Evolutionary conservation across 2,888 invertebrate genomes (phyloP).

Genomic region (Osedax frankpressi): DNA sequence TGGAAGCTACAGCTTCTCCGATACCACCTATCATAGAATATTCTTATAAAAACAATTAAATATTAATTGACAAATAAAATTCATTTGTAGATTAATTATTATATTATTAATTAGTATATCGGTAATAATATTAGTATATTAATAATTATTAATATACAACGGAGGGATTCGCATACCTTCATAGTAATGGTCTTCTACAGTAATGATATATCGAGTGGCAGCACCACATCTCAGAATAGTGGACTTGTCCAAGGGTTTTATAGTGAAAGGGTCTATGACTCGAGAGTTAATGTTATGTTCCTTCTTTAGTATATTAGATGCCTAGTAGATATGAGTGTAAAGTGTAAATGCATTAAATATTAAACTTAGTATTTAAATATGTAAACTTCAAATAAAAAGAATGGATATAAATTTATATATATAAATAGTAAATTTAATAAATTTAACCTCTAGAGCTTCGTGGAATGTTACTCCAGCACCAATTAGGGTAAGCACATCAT

Average conservation of each 20-base stretch:
- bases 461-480: constrained; percentile 86
- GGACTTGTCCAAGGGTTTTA: constrained; percentile 80
- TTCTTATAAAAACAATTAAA: constrained; percentile 4
- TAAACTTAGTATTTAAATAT: too few relatives aligned
- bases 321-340: too few relatives aligned
- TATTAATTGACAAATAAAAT: too few relatives aligned
- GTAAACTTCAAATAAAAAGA: too few relatives aligned
- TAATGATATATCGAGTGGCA: constrained; percentile 67
- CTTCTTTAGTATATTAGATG: constrained; percentile 60
- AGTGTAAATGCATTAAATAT: too few relatives aligned
- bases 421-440: too few relatives aligned
- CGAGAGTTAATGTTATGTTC: constrained; percentile 56
- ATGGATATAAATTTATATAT: too few relatives aligned
- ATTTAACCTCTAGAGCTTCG: constrained; percentile 75
- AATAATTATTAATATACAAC: too few relatives aligned
- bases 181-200: constrained; percentile 93
- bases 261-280: constrained; percentile 84
- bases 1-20: constrained; percentile 82
- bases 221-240: constrained; percentile 64
- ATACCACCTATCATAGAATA: constrained; percentile 60
- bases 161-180: constrained; percentile 53
- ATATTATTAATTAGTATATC: too few relatives aligned
- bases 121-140: too few relatives aligned
- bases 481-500: constrained; percentile 72
- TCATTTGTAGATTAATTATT: too few relatives aligned